These are phyloP conservation scores for Melikaiella ostensackeni DNA, from an alignment of 2,888 invertebrate genomes.

Conservation along the genomic window DNA sequence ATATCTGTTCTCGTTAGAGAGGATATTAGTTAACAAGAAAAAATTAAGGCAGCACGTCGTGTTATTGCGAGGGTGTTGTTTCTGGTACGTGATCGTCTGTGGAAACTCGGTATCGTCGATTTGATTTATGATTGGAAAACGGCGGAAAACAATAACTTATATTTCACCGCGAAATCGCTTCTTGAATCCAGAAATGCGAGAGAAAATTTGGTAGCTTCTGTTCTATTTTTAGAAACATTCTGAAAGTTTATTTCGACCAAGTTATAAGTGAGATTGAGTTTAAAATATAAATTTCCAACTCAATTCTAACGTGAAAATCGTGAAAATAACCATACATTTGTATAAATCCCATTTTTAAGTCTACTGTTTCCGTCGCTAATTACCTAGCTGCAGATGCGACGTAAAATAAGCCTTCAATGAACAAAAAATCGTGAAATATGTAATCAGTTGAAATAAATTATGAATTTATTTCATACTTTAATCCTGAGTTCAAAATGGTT, in stretches of 20 bases:
- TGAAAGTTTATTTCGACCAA: background rate
- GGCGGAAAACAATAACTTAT: slow-evolving; percentile 31
- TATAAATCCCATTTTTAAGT: too few species aligned
- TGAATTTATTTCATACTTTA: too few species aligned
- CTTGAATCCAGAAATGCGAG: slow-evolving; percentile 21
- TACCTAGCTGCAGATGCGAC: too few species aligned
- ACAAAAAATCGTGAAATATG: too few species aligned
- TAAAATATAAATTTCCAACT: background rate
- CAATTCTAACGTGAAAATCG: too few species aligned
- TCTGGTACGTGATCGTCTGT: slow-evolving; percentile 61
- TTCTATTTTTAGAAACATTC: background rate
- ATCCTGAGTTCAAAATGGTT: too few species aligned
- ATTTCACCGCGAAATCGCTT: slow-evolving; percentile 9
- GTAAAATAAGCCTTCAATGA: too few species aligned
- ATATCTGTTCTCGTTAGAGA: slow-evolving; percentile 64
- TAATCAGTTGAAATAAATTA: too few species aligned
- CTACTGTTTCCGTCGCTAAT: too few species aligned
- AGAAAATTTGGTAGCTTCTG: background rate
- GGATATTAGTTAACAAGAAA: slow-evolving; percentile 67
- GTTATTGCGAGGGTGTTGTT: slow-evolving; percentile 57
- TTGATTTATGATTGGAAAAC: slow-evolving; percentile 32
- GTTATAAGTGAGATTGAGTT: background rate
- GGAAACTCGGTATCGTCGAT: slow-evolving; percentile 51
- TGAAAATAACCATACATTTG: too few species aligned
- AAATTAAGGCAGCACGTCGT: slow-evolving; percentile 59